Evolutionary conservation across 2,888 invertebrate genomes (phyloP).

Genomic region (Orchesella flavescens): DNA sequence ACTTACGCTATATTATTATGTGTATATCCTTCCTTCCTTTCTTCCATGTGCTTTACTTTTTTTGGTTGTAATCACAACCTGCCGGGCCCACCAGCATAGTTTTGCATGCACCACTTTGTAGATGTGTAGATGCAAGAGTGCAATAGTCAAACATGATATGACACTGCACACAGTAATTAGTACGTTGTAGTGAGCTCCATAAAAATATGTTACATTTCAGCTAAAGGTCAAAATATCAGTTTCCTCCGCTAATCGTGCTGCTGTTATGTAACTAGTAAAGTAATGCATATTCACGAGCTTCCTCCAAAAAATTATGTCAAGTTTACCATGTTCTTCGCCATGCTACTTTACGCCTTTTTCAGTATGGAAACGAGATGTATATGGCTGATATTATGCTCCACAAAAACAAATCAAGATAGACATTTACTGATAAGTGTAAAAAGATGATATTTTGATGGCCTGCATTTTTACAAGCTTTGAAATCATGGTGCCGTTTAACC

Average conservation of each 20-base stretch:
- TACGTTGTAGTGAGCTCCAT: background rate
- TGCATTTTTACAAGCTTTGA: no score
- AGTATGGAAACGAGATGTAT: background rate
- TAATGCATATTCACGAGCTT: slow-evolving; percentile 27
- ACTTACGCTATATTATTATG: no score
- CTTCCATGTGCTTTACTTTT: background rate
- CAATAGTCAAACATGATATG: background rate
- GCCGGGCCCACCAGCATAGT: no score
- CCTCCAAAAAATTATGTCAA: slow-evolving; percentile 49
- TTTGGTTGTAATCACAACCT: background rate
- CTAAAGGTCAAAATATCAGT: background rate
- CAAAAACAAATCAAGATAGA: no score
- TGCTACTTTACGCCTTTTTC: slow-evolving; percentile 4
- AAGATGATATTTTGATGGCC: no score
- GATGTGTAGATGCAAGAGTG: background rate
- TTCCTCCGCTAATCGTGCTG: background rate
- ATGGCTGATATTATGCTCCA: no score
- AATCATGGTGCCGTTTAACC: no score
- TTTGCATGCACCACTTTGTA: background rate
- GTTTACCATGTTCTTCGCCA: slow-evolving; percentile 52
- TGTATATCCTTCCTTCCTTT: background rate
- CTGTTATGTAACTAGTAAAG: background rate
- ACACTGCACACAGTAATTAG: background rate
- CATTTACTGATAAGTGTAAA: no score
- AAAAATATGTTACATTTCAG: background rate